Evolutionary conservation across 2,888 invertebrate species (phyloP), one percentile per base, ranked within the genome.

Genomic region (Agrochola litura): DNA sequence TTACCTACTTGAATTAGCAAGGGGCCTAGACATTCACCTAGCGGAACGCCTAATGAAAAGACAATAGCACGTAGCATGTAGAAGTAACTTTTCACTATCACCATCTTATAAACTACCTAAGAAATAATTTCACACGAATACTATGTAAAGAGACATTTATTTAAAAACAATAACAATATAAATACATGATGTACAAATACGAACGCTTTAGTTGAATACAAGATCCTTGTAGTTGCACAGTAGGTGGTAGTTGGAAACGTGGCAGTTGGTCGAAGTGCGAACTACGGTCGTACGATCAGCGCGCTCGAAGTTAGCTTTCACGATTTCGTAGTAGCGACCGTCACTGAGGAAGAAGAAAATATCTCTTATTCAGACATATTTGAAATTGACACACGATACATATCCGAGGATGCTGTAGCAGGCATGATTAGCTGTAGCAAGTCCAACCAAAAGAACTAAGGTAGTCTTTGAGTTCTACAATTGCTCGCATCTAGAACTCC

Each of bases 231-330:
- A 99, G 95, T 99, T 99, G 86, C 98, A 98, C 64, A 99, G 97
- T 79, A 99, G 97, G 94, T 99, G 99, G 92, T 99, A 99, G 90
- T 99, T 98, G 65, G 99, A 99, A 16, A 99, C 99, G 82, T 98
- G 97, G 94, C 99, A 99, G 96, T 99, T 99, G 83, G 99, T 99
- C 6, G 99, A 98, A 5, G 99, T 99, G 77, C 99, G 97, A 0
- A 99, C 99, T 16, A 99, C 99, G 0, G 99, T 99, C 88, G 98
- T 98, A 86, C 99, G 97, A 95, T 99, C 99, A 1, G 99, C 99
- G 90, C 99, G 97, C 95, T 99, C 99, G 95, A 99, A 99, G 96
- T 99, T 99, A 0, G 99, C 99, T 95, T 99, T 99, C 56, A 99
- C 99, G 88, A 99, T 98, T 96, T 99, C 99, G 94, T 99, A 99